Evolutionary conservation across 2,888 invertebrate genomes (phyloP).

Genomic region (Epinotia bilunana): DNA sequence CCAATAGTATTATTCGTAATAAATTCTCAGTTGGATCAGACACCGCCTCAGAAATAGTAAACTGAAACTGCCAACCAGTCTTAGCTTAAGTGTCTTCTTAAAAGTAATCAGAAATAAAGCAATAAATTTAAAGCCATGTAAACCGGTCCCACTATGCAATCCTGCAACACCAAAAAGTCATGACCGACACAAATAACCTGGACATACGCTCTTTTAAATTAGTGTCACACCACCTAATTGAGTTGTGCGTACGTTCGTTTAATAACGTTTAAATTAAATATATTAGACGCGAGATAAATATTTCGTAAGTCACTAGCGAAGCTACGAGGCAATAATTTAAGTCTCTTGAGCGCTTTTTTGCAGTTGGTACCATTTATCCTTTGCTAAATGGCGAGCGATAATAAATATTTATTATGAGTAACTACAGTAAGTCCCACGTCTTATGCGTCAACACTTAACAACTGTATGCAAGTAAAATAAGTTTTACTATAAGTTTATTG

Average conservation of each 20-base stretch:
- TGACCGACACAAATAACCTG: not conserved
- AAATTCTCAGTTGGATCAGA: not conserved
- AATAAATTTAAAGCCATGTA: constrained; percentile 21
- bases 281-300: constrained; percentile 38
- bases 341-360: constrained; percentile 33
- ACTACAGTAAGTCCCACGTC: not conserved
- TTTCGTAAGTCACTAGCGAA: constrained; percentile 38
- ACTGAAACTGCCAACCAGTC: not conserved
- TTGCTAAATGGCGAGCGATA: constrained; percentile 52
- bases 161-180: constrained; percentile 12
- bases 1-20: not conserved
- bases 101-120: constrained; percentile 20
- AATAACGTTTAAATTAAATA: constrained; percentile 36
- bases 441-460: not conserved
- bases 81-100: constrained; percentile 7
- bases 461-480: not conserved
- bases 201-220: constrained; percentile 11
- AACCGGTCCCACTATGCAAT: constrained; percentile 11
- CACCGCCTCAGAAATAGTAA: not conserved
- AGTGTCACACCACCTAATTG: constrained; percentile 27
- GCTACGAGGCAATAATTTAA: constrained; percentile 36
- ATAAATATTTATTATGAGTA: not conserved
- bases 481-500: no score
- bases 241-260: constrained; percentile 33
- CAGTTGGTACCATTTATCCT: constrained; percentile 26